phyloP scores from a whole-genome alignment of 2,888 invertebrate species.

The Dioctria rufipes region DNA sequence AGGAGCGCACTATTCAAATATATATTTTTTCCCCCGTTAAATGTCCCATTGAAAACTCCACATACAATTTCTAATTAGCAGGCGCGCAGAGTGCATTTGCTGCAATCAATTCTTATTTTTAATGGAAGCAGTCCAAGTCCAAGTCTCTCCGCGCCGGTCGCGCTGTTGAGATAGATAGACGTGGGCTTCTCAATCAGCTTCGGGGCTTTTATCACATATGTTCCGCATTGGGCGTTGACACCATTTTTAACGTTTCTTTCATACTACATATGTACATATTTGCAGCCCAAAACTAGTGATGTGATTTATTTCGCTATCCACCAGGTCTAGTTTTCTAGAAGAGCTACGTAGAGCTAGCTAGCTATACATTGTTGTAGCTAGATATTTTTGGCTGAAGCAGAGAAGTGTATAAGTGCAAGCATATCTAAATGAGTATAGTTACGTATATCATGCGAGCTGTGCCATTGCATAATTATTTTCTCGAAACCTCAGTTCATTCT shows the following conservation, averaged over 20 bases:
- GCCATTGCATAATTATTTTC: neutral
- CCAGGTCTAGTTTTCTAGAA: too few relatives aligned
- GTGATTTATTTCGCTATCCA: constrained; percentile 26
- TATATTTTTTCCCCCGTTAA: neutral
- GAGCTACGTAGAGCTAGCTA: too few relatives aligned
- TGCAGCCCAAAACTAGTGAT: constrained; percentile 13
- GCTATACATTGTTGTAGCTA: too few relatives aligned
- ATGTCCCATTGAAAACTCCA: constrained; percentile 42
- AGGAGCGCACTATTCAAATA: constrained; percentile 14
- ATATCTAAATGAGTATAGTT: neutral
- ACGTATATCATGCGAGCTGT: too few relatives aligned
- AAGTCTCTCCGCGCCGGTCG: too few relatives aligned
- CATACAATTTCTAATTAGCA: constrained; percentile 54
- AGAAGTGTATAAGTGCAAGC: neutral
- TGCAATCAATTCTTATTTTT: constrained; percentile 52
- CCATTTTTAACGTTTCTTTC: constrained; percentile 52
- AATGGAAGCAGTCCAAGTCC: constrained; percentile 24
- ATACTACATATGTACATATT: neutral
- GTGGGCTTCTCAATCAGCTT: constrained; percentile 15
- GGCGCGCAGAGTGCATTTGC: constrained; percentile 52
- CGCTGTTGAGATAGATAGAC: constrained; percentile 36
- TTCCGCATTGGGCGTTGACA: constrained; percentile 59
- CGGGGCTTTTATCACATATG: constrained; percentile 14
- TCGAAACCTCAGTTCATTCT: neutral
- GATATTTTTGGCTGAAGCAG: constrained; percentile 32